Percentiles rank a stretch among this genome's conserved stretches.
Evolutionary conservation across 2,888 invertebrate genomes (phyloP).

Genomic region (Andrena marginata): DNA sequence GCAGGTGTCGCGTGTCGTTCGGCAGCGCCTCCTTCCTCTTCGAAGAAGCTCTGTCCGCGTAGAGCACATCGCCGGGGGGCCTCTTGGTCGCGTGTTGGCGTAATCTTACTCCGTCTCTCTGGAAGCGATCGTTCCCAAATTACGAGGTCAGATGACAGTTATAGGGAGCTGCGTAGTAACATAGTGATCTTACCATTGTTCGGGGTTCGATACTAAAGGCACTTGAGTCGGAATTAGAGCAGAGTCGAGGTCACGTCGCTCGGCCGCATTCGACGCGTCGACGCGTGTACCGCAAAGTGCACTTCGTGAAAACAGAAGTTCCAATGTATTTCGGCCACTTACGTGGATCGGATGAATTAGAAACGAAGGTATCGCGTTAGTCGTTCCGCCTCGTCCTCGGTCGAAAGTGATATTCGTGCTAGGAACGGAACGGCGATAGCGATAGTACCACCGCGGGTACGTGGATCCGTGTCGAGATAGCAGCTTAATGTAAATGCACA

Average conservation of each 20-base stretch:
- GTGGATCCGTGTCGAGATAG: not conserved
- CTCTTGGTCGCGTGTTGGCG: constrained; percentile 76
- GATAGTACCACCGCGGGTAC: not conserved
- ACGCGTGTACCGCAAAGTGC: not conserved
- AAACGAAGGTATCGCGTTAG: not conserved
- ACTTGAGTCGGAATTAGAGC: constrained; percentile 27
- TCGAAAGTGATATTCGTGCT: constrained; percentile 5
- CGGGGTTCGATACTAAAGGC: constrained; percentile 5
- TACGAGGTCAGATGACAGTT: too few species aligned
- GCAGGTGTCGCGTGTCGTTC: constrained; percentile 85
- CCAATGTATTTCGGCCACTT: not conserved
- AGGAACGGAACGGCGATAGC: not conserved
- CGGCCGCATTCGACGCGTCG: not conserved
- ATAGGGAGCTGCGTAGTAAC: too few species aligned
- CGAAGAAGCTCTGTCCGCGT: constrained; percentile 68
- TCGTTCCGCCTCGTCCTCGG: not conserved
- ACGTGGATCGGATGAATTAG: not conserved
- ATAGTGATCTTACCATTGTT: constrained; percentile 38
- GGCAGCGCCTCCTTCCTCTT: constrained; percentile 82
- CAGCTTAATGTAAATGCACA: constrained; percentile 21
- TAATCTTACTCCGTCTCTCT: constrained; percentile 81
- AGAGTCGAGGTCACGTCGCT: constrained; percentile 2
- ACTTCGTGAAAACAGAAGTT: not conserved
- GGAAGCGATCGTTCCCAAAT: constrained; percentile 43
- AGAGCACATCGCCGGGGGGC: constrained; percentile 72